Base-by-base conservation (phyloP, 2,797 vertebrate genomes). In the Aphelocoma californica region DNA sequence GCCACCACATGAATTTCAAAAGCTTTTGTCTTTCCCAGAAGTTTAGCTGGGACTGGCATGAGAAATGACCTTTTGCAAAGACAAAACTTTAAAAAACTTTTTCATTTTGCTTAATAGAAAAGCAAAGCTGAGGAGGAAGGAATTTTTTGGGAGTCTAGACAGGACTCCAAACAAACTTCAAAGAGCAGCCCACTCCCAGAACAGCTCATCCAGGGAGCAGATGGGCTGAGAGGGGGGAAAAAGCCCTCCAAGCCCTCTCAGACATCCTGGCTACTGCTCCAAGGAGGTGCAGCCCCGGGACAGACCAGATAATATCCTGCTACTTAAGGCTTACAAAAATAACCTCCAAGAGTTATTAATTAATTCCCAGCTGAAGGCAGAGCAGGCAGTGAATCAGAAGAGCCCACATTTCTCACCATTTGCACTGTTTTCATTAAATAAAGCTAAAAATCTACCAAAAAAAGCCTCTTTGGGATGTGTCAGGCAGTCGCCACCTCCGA, bases 81-180 rank as follows among this genome's bases (percentile, higher is more conserved):
- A 73, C 51, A 58, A 71, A 45, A 78, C 66, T 60, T 84, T 36
- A 3, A 6, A 65, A 58, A 79, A 31, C 16, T 28, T 79, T 18
- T 19, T 21, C 7, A 0, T 71, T 90, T 42, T 72, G n/a, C 80
- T 90, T 84, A 66, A 66, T 48, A 84, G 81, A 21, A 58, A 81
- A 95, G 88, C 69, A 36, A 81, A 75, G 75, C 45, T 61, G 90
- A 32, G 73, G 58, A 93, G 61, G 65, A 94, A 57, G 58, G 90
- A 81, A 71, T 83, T 81, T 92, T 84, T 34, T 40, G 57, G 73
- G 57, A 88, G 85, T 92, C 94, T 86, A 93, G 90, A 95, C 91
- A 91, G 82, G 80, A 93, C 91, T 95, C 91, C 85, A 95, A 91
- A 93, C 82, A 90, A 93, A 93, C 95, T 90, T 92, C 93, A 95